Conservation (phyloP, 92 coral and sea anemone genomes). For the Blastomussa wellsi region DNA sequence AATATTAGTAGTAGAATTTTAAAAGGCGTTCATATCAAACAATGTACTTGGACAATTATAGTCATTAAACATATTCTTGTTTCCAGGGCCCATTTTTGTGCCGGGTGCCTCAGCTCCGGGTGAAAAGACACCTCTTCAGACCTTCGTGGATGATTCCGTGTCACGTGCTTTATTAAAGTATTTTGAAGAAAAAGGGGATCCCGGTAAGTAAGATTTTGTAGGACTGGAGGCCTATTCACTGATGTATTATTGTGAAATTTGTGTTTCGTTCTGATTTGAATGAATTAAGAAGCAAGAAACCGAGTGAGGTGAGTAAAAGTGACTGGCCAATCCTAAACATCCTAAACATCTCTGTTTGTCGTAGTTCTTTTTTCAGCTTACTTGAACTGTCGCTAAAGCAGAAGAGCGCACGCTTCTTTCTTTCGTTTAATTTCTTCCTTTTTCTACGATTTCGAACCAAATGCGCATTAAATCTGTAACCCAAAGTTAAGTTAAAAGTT, state of each 20-base stretch:
- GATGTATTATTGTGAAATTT: not conserved
- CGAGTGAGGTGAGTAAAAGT: not conserved
- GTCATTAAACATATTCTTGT: not conserved
- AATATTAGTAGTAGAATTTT: too few species aligned
- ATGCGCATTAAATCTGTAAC: too few species aligned
- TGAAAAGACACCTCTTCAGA: conserved; percentile 25
- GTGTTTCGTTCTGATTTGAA: not conserved
- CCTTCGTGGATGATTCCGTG: conserved; percentile 26
- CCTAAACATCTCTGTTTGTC: not conserved
- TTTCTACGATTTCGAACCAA: not conserved
- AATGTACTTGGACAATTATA: not conserved
- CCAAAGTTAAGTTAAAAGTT: too few species aligned
- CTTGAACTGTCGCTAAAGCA: not conserved
- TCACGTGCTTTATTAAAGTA: conserved; percentile 4
- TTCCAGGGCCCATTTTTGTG: conserved; percentile 35
- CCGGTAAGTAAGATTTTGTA: conserved; percentile 12
- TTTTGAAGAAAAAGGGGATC: conserved; percentile 35
- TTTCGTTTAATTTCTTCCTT: not conserved
- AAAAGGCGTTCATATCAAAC: not conserved
- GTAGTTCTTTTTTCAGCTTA: not conserved
- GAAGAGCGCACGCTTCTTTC: not conserved
- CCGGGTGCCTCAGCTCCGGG: conserved; percentile 17
- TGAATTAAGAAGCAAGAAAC: not conserved
- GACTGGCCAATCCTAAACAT: not conserved
- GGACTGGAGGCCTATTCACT: not conserved